A percentile compares a stretch with the other conserved stretches of the same genome.
These are phyloP conservation scores for Motacilla alba DNA, from an alignment of 2,113 vertebrate species.

Conservation along the genomic window DNA sequence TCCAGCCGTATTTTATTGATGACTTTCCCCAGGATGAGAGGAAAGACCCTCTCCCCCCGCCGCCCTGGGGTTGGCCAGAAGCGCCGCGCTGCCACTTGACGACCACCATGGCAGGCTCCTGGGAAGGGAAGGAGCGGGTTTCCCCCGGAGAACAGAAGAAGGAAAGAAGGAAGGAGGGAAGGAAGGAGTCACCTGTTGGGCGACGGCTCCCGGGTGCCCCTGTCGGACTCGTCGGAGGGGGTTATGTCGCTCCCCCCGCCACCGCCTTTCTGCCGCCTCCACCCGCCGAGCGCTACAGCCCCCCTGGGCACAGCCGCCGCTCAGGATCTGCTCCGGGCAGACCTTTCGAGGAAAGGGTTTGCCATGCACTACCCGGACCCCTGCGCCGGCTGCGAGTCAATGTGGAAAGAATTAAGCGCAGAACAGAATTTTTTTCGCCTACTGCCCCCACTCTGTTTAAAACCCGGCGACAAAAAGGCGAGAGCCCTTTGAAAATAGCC, in stretches of 20 bases:
- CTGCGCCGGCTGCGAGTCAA: not conserved
- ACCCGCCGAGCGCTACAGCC: not conserved
- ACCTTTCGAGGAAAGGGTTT: not conserved
- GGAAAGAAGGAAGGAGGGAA: not conserved
- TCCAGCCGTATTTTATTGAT: slow-evolving; percentile 53
- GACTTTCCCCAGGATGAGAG: slow-evolving; percentile 50
- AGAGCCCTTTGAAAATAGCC: slow-evolving; percentile 27
- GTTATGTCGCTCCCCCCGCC: not conserved
- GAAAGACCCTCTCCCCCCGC: slow-evolving; percentile 9
- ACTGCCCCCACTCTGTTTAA: not conserved
- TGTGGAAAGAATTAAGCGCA: not conserved
- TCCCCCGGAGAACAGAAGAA: not conserved
- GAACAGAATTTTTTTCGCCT: not conserved
- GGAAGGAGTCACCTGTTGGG: slow-evolving; percentile 76
- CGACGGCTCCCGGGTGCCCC: slow-evolving; percentile 56
- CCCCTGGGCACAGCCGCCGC: not conserved
- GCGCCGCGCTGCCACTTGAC: slow-evolving; percentile 71
- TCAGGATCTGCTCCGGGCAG: not conserved
- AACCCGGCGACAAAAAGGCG: not conserved
- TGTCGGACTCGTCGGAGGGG: slow-evolving; percentile 47
- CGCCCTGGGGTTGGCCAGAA: slow-evolving; percentile 55
- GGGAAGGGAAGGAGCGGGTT: slow-evolving; percentile 11
- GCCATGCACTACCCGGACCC: not conserved
- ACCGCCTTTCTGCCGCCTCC: not conserved
- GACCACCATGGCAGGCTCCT: slow-evolving; percentile 65